Evolutionary conservation across 2,113 vertebrate genomes (phyloP), one percentile per base, ranked within the genome.

Genomic region (Otolemur garnettii): DNA sequence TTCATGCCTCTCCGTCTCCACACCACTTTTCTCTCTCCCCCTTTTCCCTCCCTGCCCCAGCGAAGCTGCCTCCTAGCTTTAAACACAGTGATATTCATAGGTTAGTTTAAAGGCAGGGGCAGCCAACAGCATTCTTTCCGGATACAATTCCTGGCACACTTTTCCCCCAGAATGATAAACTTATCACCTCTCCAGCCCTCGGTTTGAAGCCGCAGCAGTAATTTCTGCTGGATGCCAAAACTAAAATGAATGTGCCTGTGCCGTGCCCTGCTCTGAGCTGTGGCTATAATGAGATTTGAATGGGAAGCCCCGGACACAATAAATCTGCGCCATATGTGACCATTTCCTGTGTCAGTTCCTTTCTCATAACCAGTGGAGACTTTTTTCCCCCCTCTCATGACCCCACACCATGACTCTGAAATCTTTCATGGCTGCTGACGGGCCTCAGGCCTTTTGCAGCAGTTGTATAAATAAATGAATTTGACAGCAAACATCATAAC

Each of bases 251-350:
- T 97, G 98, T 88, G 96, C 83, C 93, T 71, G 14, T 97, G 98
- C 98, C 98, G 98, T 71, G 97, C 96, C 93, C 96, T 83, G 97
- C 97, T 98, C 97, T 97, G 98, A 98, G 98, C 98, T 87, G 98
- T 94, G 98, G 97, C 98, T 98, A 97, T 99, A 99, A 99, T 99
- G 98, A 99, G 98, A 99, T 99, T 98, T 98, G 98, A 99, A 99
- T 98, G 98, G 99, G 99, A 99, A 99, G 98, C 98, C 98, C 98
- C 79, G 98, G 98, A 98, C 98, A 98, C 98, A 99, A 99, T 99
- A 99, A 99, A 99, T 99, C 98, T 98, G 98, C 98, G 98, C 99
- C 99, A 99, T 99, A 99, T 99, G 99, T 99, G 99, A 99, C 98
- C 98, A 98, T 99, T 99, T 99, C 99, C 99, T 99, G 99, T 99